Conservation (phyloP, 2,888 invertebrate genomes). For the Craniophora ligustri region DNA sequence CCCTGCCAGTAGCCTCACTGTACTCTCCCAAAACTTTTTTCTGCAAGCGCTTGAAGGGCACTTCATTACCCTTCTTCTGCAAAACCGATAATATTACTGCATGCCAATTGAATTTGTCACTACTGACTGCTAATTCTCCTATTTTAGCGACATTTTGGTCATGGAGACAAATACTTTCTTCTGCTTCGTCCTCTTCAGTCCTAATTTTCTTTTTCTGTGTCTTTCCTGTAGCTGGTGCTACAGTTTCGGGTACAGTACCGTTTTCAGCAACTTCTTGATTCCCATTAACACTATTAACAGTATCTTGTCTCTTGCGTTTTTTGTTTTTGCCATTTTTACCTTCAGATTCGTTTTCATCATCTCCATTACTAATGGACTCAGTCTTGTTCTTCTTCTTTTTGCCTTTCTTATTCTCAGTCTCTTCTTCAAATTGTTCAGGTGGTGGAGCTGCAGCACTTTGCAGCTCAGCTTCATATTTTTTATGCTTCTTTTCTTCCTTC, state of each 20-base stretch:
- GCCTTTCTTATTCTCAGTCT: constrained; percentile 72
- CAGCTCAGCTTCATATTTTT: constrained; percentile 83
- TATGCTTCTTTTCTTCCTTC: constrained; percentile 83
- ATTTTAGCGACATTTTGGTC: constrained; percentile 84
- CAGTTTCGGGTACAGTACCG: constrained; percentile 44
- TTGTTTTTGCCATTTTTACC: constrained; percentile 72
- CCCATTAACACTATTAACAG: constrained; percentile 72
- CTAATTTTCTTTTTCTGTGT: constrained; percentile 78
- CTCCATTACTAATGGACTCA: constrained; percentile 63
- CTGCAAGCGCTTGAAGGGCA: constrained; percentile 92
- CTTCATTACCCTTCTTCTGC: constrained; percentile 88
- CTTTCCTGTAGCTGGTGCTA: constrained; percentile 58
- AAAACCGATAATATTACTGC: constrained; percentile 84
- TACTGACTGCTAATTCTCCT: constrained; percentile 67
- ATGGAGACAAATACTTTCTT: constrained; percentile 78
- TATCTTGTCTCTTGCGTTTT: constrained; percentile 81
- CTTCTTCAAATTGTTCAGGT: constrained; percentile 65
- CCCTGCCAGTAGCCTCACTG: constrained; percentile 81
- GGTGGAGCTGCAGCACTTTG: constrained; percentile 73
- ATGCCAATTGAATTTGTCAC: constrained; percentile 85
- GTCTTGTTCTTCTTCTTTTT: constrained; percentile 81
- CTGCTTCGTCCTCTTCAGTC: constrained; percentile 69
- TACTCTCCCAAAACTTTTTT: constrained; percentile 93
- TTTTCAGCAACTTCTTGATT: constrained; percentile 52
- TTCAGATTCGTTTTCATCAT: constrained; percentile 63